These are phyloP conservation scores for Malaclemys terrapin DNA, from an alignment of 2,113 vertebrate genomes.

Conservation along the genomic window DNA sequence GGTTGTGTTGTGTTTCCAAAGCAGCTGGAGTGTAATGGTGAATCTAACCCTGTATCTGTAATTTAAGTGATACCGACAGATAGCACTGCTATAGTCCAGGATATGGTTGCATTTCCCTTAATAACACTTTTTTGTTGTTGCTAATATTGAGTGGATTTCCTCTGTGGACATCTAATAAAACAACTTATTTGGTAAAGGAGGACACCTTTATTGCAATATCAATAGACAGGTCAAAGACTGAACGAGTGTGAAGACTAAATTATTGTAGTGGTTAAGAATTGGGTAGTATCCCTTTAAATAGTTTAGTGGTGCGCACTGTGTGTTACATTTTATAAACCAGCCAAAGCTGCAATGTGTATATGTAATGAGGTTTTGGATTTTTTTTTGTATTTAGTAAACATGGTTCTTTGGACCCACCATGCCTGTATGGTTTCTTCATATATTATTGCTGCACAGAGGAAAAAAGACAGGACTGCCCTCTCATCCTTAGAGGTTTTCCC, in stretches of 20 bases:
- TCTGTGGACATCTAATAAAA: neutral
- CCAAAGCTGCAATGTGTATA: fast-evolving
- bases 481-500: neutral
- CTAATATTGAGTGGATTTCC: neutral
- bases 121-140: neutral
- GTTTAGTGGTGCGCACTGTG: fast-evolving
- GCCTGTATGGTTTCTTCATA: neutral
- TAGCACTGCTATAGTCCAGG: neutral
- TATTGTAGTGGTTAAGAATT: fast-evolving
- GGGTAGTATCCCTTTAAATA: neutral
- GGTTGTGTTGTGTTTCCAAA: conserved; percentile 6
- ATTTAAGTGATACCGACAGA: neutral
- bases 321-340: neutral
- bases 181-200: neutral
- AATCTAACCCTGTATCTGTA: neutral
- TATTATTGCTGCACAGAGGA: neutral
- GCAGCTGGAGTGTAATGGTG: neutral
- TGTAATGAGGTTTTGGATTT: neutral
- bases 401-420: neutral
- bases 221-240: conserved; percentile 5
- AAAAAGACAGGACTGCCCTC: neutral
- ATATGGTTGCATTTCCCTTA: neutral
- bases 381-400: neutral
- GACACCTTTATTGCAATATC: neutral
- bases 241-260: neutral